Evolutionary conservation across 2,888 invertebrate species (phyloP).

Genomic region (Noctuana brunneofusca): DNA sequence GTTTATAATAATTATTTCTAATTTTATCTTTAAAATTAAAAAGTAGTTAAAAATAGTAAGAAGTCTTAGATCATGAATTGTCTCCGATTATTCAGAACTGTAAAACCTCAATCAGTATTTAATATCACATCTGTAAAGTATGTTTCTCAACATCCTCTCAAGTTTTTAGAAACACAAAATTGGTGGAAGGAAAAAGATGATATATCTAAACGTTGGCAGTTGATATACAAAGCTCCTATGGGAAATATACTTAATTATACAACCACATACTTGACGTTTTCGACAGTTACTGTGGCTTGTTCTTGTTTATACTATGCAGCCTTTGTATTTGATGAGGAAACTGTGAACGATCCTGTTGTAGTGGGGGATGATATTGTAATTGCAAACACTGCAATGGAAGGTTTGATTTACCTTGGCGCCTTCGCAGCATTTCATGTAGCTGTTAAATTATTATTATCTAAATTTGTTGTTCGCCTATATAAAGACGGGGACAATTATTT

Average conservation of each 20-base stretch:
- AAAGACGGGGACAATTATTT: slow-evolving; percentile 71
- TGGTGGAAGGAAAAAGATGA: slow-evolving; percentile 64
- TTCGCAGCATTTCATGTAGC: slow-evolving; percentile 63
- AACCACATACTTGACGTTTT: slow-evolving; percentile 60
- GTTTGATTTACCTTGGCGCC: slow-evolving; percentile 61
- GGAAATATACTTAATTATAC: slow-evolving; percentile 57
- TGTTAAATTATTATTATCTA: slow-evolving; percentile 64
- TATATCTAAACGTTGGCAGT: slow-evolving; percentile 61
- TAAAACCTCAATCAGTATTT: slow-evolving; percentile 45
- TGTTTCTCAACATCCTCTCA: slow-evolving; percentile 58
- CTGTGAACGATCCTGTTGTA: slow-evolving; percentile 58
- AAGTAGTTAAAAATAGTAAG: neutral
- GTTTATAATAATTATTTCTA: too few relatives aligned
- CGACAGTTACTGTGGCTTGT: slow-evolving; percentile 52
- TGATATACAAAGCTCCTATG: slow-evolving; percentile 77
- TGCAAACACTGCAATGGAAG: slow-evolving; percentile 66
- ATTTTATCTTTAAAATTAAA: too few relatives aligned
- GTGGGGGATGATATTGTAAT: slow-evolving; percentile 63
- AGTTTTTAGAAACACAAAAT: slow-evolving; percentile 63
- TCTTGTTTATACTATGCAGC: slow-evolving; percentile 59
- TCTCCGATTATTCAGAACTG: slow-evolving; percentile 49
- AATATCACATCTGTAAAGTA: slow-evolving; percentile 49
- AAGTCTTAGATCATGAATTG: slow-evolving; percentile 53
- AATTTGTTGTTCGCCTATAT: slow-evolving; percentile 70
- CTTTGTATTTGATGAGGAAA: slow-evolving; percentile 55